These are phyloP conservation scores for Oceanodroma tethys DNA, from an alignment of 2,113 vertebrate genomes.

Conservation along the genomic window DNA sequence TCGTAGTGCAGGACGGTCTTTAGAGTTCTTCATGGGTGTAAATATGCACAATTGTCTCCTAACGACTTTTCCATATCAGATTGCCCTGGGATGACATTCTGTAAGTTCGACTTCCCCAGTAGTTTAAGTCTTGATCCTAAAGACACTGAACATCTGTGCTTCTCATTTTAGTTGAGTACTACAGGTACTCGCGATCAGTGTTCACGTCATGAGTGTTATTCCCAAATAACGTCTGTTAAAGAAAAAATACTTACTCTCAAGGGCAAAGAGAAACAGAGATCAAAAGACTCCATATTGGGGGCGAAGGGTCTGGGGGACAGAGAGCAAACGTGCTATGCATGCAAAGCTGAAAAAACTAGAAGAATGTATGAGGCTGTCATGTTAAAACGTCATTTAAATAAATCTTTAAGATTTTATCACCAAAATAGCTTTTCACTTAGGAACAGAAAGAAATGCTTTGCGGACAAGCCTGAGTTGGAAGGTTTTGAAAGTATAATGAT, in stretches of 20 bases:
- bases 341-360: background rate
- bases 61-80: background rate
- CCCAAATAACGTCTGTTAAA: background rate
- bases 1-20: background rate
- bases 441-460: background rate
- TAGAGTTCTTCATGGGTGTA: background rate
- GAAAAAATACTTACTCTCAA: background rate
- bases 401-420: background rate
- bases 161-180: background rate
- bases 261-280: background rate
- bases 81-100: background rate
- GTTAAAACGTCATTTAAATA: background rate
- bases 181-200: rapidly evolving
- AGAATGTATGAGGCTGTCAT: background rate
- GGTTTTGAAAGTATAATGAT: background rate
- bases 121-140: background rate
- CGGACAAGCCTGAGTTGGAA: background rate
- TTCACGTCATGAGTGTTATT: background rate
- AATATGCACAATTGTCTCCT: background rate
- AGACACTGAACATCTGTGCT: background rate
- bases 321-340: rapidly evolving
- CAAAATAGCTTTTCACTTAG: background rate
- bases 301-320: background rate
- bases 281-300: rapidly evolving
- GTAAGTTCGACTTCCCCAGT: background rate